Base-by-base conservation (phyloP, 2,113 vertebrate species). In the Dendrocopos noguchii region DNA sequence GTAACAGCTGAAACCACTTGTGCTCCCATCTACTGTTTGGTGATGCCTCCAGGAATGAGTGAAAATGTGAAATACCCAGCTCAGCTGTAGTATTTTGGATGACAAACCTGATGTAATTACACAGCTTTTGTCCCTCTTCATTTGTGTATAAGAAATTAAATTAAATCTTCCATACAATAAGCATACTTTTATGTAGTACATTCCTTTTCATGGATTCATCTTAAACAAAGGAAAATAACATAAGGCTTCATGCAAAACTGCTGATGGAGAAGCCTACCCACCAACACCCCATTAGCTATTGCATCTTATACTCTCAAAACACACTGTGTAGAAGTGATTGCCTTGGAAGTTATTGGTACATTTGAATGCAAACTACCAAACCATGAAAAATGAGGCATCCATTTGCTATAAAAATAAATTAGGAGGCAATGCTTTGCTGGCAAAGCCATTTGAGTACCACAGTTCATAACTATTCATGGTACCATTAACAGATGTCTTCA, bases 401-500 rank as follows among this genome's bases (percentile, higher is more conserved):
- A 39, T 94, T 94, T 94, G 79, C 97, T 96, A 90, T 95, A 97
- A 97, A 98, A 98, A 97, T 96, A 97, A 96, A 95, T 95, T 94
- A 96, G 94, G 85, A 97, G 84, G 91, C 95, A 93, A 56, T 85
- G 91, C 79, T 93, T 96, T 95, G 91, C 95, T 97, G 94, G 96
- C 94, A 96, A 97, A 97, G 88, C 59, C 94, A 81, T 97, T 91
- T 90, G 88, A 95, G 94, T 79, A 96, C 86, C 94, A 97, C 89
- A 95, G 76, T 94, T 96, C 93, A 91, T 97, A 97, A 97, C 95
- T 97, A 93, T 97, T 97, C 92, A 94, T 92, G 89, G 91, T 95
- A 90, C 94, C 87, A 96, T 97, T 97, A 98, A 97, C 94, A 96
- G 97, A 98, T 96, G 95, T 91, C 96, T 98, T 92, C 93, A 82